Percentiles rank a stretch among this genome's conserved stretches.
These are phyloP conservation scores for Pangasius sanitwongsei DNA, from an alignment of 2,797 vertebrate genomes.

Conservation along the genomic window DNA sequence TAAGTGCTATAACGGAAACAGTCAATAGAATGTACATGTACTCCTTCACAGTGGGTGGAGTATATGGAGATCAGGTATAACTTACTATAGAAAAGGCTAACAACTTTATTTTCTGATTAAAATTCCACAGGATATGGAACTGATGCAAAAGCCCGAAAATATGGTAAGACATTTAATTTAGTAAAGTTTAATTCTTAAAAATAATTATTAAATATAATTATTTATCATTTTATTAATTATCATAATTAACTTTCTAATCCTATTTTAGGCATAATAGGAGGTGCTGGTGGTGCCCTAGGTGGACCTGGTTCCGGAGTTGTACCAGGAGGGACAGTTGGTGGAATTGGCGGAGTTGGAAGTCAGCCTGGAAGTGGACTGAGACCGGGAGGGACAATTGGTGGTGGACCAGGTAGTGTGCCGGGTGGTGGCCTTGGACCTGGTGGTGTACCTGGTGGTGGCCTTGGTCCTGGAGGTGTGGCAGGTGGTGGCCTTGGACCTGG, in stretches of 20 bases:
- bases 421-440: conserved; percentile 46
- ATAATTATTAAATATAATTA: no score
- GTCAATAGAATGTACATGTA: neutral
- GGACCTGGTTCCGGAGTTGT: conserved; percentile 37
- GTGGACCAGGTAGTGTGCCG: conserved; percentile 33
- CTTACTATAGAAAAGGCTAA: neutral
- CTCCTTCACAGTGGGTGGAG: neutral
- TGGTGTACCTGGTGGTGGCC: conserved; percentile 43
- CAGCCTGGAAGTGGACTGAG: conserved; percentile 30
- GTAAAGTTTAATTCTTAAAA: neutral
- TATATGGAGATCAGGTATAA: neutral
- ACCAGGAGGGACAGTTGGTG: conserved; percentile 58
- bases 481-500: conserved; percentile 40
- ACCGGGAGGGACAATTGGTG: conserved; percentile 58
- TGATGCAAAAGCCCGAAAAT: neutral
- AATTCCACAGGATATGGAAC: conserved; percentile 2
- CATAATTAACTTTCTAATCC: neutral
- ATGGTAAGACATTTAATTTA: neutral
- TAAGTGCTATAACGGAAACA: neutral
- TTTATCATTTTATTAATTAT: no score
- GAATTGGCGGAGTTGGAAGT: conserved; percentile 37
- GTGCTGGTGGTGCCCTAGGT: conserved; percentile 37
- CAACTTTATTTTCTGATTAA: neutral
- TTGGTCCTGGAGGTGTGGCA: conserved; percentile 37
- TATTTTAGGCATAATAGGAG: conserved; percentile 29